Base-by-base conservation (phyloP, 2,888 invertebrate genomes). In the Brachypalpus laphriformis region DNA sequence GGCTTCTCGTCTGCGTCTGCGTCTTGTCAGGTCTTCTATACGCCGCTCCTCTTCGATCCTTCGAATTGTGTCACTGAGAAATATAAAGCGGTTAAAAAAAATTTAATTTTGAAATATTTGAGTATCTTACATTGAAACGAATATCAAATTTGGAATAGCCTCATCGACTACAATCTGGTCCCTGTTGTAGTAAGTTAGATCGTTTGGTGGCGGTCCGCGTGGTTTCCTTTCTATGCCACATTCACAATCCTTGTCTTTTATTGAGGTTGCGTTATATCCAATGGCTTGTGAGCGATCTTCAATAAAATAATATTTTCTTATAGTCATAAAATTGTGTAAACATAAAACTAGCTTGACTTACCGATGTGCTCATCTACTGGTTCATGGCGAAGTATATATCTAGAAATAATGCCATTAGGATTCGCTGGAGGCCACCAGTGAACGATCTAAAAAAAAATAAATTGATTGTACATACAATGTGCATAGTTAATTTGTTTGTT, bases 371-470 rank as follows among this genome's bases (percentile, higher is more conserved):
- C 37, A 6, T 68, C 7, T 9, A 57, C 57, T 31, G 45, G 8
- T 28, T 89, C 89, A 37, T 85, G 88, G 25, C 76, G 87, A 4
- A 91, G 61, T 28, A 89, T 16, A 63, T 91, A 91, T n/a, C 88
- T 88, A 7, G 66, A 75, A 3, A 91, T 89, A 18, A 82, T 11
- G 0, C 92, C 92, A 76, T 91, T 91, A 0, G 89, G 87, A 9
- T 87, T 83, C 14, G 61, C 87, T n/a, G 91, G 91, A 31, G 91
- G 91, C 91, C 91, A 91, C 91, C 91, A 91, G 56, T 90, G 89
- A 0, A 91, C 16, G 0, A 88, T 61, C 91, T 91, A 5, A 1
- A 54, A 65, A 1, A 28, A 28, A 6, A 42, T 11, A 71, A 45
- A 20, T n/a, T n/a, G n/a, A n/a, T n/a, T n/a, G n/a, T n/a, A n/a